Base-by-base conservation (phyloP, 2,888 invertebrate genomes). In the Xiphydria camelus region DNA sequence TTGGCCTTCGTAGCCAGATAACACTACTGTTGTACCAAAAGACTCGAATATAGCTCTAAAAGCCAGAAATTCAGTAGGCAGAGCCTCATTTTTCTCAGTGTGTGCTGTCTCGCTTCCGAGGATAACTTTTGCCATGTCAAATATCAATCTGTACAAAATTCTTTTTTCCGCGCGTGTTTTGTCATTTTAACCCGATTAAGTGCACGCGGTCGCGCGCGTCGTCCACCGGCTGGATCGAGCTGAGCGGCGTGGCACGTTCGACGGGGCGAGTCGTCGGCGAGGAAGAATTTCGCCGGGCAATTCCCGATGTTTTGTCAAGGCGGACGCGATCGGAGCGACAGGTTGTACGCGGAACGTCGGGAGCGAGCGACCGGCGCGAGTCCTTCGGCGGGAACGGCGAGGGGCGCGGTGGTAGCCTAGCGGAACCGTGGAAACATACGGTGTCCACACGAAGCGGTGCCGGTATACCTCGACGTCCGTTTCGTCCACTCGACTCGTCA, bases 341-440 rank as follows among this genome's bases (percentile, higher is more conserved):
- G 70, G 67, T 70, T 70, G 68, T 66, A 66, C 60, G 58, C 68
- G 70, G 57, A 58, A 62, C 59, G 60, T 53, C 57, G 41, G n/a
- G n/a, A n/a, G n/a, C n/a, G n/a, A n/a, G n/a, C n/a, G n/a, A n/a
- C n/a, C n/a, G n/a, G n/a, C n/a, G n/a, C n/a, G n/a, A n/a, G n/a
- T n/a, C n/a, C n/a, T n/a, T n/a, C n/a, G n/a, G n/a, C n/a, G n/a
- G n/a, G n/a, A n/a, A n/a, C n/a, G n/a, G n/a, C n/a, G n/a, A n/a
- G n/a, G n/a, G n/a, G n/a, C n/a, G n/a, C n/a, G n/a, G n/a, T n/a
- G n/a, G n/a, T 55, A 57, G 49, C 57, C 56, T 61, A 63, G 61
- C 60, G 61, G 66, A 69, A 70, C 69, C 64, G 64, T 66, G 64
- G 70, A 71, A 72, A 73, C 72, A 73, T 69, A 73, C 71, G 73